Percentiles rank a stretch among this genome's conserved stretches.
Evolutionary conservation across 2,113 vertebrate genomes (phyloP).

Genomic region (Nyctereutes procyonoides): DNA sequence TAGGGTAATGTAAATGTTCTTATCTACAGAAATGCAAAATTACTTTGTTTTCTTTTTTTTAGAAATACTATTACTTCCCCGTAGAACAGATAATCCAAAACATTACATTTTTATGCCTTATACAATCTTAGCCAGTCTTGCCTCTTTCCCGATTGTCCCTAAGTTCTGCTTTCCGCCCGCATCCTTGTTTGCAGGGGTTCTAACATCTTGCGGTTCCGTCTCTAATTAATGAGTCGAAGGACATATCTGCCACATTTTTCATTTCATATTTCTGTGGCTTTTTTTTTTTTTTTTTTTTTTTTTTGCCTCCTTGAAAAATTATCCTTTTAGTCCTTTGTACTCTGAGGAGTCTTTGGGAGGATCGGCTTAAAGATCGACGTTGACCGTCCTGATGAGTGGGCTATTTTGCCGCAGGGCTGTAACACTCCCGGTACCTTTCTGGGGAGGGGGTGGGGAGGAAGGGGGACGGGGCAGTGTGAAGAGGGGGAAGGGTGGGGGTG

Average conservation of each 20-base stretch:
- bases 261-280: neutral
- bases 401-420: neutral
- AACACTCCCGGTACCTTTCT: neutral
- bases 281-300: no score
- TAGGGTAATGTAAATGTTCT: slow-evolving; percentile 6
- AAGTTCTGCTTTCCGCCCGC: neutral
- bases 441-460: no score
- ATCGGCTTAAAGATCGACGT: neutral
- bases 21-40: slow-evolving; percentile 27
- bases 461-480: neutral
- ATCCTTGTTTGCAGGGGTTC: neutral
- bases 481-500: neutral
- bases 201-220: neutral
- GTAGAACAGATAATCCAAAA: slow-evolving; percentile 6
- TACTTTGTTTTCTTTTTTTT: neutral
- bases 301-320: neutral
- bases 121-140: neutral
- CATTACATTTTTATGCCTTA: neutral
- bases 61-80: neutral
- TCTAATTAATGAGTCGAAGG: slow-evolving; percentile 1
- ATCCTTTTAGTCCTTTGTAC: neutral
- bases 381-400: neutral
- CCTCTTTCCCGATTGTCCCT: neutral
- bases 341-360: neutral
- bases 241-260: neutral